Evolutionary conservation across 2,888 invertebrate genomes (phyloP).

Genomic region (Agriopis marginaria): DNA sequence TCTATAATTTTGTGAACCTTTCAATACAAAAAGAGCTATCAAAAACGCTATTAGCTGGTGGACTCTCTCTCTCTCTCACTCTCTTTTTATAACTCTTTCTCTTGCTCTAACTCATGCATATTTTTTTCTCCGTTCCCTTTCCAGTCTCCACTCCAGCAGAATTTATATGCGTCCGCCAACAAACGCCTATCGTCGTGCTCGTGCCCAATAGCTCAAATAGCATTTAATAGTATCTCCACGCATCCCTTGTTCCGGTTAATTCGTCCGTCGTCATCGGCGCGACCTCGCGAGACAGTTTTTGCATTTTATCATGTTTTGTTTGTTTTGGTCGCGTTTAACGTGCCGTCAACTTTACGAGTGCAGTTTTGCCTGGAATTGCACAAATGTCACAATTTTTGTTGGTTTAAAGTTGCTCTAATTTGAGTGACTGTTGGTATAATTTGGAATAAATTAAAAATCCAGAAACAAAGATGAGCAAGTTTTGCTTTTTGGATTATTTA

Average conservation of each 20-base stretch:
- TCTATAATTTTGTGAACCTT: too few species aligned
- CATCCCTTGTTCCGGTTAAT: slow-evolving; percentile 55
- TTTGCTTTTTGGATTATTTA: too few species aligned
- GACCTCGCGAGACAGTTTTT: slow-evolving; percentile 65
- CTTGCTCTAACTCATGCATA: too few species aligned
- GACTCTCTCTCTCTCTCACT: too few species aligned
- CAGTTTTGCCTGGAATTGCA: not conserved
- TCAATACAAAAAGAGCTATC: too few species aligned
- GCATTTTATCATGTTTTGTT: slow-evolving; percentile 62
- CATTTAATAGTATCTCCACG: slow-evolving; percentile 50
- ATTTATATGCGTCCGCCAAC: not conserved
- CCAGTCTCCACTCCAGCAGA: too few species aligned
- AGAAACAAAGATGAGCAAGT: too few species aligned
- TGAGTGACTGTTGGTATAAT: not conserved
- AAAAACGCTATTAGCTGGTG: too few species aligned
- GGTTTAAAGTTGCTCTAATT: slow-evolving; percentile 2
- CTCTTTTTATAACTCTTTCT: too few species aligned
- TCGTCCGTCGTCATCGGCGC: slow-evolving; percentile 63
- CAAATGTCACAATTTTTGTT: slow-evolving; percentile 15
- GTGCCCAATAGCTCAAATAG: too few species aligned
- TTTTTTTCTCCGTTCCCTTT: not conserved
- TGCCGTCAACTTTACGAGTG: slow-evolving; percentile 29
- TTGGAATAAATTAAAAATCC: not conserved
- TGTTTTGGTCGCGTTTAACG: slow-evolving; percentile 46
- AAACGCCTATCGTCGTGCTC: not conserved